phyloP scores from a whole-genome alignment of 2,888 invertebrate species.

The Troides aeacus region DNA sequence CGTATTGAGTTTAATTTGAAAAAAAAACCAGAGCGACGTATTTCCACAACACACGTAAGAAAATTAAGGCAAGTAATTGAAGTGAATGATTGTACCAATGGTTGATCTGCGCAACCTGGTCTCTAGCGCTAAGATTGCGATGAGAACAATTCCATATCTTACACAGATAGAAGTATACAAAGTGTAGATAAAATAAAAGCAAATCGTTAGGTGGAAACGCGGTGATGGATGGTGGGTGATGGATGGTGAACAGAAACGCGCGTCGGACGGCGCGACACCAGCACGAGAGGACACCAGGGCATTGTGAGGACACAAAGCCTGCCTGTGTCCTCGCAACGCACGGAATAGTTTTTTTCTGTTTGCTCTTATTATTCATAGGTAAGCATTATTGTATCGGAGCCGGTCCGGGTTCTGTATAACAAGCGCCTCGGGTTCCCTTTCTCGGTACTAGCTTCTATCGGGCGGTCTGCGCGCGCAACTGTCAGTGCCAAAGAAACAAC shows the following conservation, averaged over 20 bases:
- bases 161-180: too few species aligned
- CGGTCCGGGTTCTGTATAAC: too few species aligned
- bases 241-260: slow-evolving; percentile 51
- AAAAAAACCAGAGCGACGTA: slow-evolving; percentile 21
- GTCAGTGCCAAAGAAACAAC: too few species aligned
- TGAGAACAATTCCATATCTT: too few species aligned
- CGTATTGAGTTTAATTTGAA: slow-evolving; percentile 42
- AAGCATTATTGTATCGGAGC: slow-evolving; percentile 61
- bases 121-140: neutral
- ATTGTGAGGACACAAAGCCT: slow-evolving; percentile 74
- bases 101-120: slow-evolving; percentile 4
- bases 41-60: slow-evolving; percentile 8
- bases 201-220: slow-evolving; percentile 42
- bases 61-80: slow-evolving; percentile 1
- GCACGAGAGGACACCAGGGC: slow-evolving; percentile 51
- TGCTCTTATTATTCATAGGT: slow-evolving; percentile 76
- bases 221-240: slow-evolving; percentile 53
- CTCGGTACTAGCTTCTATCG: too few species aligned
- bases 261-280: slow-evolving; percentile 43
- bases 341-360: slow-evolving; percentile 59
- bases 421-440: too few species aligned
- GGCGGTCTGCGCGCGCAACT: too few species aligned
- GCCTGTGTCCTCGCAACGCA: slow-evolving; percentile 67
- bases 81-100: neutral
- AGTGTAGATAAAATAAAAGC: slow-evolving; percentile 28